Conservation (phyloP, 1,140 invertebrate genomes). For the Neodiprion virginianus region DNA sequence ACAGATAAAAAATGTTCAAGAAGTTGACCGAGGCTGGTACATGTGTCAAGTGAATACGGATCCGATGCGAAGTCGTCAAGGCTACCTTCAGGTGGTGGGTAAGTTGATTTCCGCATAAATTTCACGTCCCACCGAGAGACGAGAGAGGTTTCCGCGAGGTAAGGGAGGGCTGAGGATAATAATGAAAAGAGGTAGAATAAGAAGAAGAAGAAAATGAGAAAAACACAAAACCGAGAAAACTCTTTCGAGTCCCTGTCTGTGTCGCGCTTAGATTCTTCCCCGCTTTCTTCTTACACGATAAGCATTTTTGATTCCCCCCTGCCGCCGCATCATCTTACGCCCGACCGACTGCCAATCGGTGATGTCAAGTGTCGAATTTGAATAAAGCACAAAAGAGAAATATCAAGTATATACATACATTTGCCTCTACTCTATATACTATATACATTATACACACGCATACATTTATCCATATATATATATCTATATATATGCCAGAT, state of each 20-base stretch:
- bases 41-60: conserved; percentile 88
- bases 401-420: not conserved
- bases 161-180: too few relatives aligned
- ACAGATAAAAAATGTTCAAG: conserved; percentile 82
- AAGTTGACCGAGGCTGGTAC: conserved; percentile 83
- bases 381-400: too few relatives aligned
- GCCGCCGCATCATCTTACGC: too few relatives aligned
- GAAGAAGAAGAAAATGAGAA: not conserved
- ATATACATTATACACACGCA: too few relatives aligned
- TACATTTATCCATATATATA: too few relatives aligned
- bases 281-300: too few relatives aligned
- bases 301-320: too few relatives aligned
- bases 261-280: too few relatives aligned
- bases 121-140: not conserved
- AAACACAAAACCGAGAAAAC: conserved; percentile 6
- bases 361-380: too few relatives aligned
- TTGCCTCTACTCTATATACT: too few relatives aligned
- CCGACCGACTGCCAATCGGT: too few relatives aligned
- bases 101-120: conserved; percentile 49
- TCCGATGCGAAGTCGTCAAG: conserved; percentile 83
- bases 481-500: too few relatives aligned
- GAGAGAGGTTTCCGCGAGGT: not conserved
- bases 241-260: not conserved
- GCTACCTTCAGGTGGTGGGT: conserved; percentile 89
- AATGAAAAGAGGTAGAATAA: not conserved